Conservation (phyloP, 2,888 invertebrate genomes). For the Antheraea assamensis region DNA sequence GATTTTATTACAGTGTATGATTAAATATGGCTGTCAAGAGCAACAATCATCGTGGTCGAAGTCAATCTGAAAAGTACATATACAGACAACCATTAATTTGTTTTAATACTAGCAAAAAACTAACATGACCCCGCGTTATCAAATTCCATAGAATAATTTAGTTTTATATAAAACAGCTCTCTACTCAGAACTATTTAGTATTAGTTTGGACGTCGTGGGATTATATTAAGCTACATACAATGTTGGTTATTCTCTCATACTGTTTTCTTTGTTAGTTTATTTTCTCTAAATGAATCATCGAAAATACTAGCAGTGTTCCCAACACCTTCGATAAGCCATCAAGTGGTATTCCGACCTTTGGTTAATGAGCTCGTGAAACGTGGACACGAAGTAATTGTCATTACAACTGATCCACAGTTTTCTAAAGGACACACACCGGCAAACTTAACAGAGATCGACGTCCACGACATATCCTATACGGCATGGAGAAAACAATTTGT, state of each 20-base stretch:
- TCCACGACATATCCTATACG: slow-evolving; percentile 47
- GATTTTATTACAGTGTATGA: too few species aligned
- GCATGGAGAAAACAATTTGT: slow-evolving; percentile 28
- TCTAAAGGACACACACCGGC: slow-evolving; percentile 34
- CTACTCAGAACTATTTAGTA: neutral
- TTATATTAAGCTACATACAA: neutral
- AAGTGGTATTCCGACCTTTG: slow-evolving; percentile 48
- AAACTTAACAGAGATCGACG: slow-evolving; percentile 60
- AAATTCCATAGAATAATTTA: neutral
- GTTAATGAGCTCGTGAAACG: slow-evolving; percentile 52
- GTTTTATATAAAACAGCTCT: neutral
- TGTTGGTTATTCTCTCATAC: neutral
- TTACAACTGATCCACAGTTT: slow-evolving; percentile 56
- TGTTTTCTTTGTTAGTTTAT: neutral
- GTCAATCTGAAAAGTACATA: too few species aligned
- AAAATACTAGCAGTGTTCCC: slow-evolving; percentile 55
- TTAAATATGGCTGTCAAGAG: too few species aligned
- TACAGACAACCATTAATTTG: neutral
- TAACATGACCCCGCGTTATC: neutral
- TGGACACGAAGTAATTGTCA: slow-evolving; percentile 62
- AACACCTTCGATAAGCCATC: slow-evolving; percentile 58
- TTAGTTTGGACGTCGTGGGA: neutral
- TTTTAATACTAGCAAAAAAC: neutral
- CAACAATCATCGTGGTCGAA: too few species aligned
- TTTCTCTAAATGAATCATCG: slow-evolving; percentile 29